Percentiles rank a stretch among this genome's conserved stretches.
Conservation (phyloP, 2,113 vertebrate genomes). For the Rhinoptilus africanus region DNA sequence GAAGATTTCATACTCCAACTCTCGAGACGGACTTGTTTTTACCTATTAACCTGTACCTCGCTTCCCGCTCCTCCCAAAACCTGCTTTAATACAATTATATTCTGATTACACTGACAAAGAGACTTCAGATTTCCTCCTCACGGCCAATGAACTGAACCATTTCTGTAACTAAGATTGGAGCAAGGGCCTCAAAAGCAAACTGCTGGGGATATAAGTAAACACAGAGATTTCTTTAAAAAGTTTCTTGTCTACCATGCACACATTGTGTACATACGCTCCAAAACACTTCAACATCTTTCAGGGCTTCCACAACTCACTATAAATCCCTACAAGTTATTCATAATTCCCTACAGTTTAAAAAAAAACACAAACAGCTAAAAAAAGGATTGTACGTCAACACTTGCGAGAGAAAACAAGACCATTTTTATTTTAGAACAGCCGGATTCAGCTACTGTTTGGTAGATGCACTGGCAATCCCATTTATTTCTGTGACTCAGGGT, state of each 20-base stretch:
- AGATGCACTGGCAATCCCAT: fast-evolving
- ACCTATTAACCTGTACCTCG: background rate
- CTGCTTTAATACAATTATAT: background rate
- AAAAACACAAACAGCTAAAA: background rate
- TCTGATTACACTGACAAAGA: background rate
- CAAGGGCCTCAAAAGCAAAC: background rate
- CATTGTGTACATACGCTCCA: background rate
- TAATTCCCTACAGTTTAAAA: background rate
- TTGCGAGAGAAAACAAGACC: background rate
- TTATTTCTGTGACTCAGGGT: background rate
- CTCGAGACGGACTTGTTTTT: fast-evolving
- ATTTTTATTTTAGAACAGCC: background rate
- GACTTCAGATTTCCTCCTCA: background rate
- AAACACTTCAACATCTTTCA: background rate
- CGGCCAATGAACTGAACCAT: background rate
- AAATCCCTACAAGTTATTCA: background rate
- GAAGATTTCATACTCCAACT: background rate
- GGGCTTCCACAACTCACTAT: background rate
- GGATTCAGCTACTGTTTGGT: background rate
- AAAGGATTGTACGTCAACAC: background rate
- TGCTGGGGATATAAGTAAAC: background rate
- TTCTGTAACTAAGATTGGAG: background rate
- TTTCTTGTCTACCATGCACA: fast-evolving
- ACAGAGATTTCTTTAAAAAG: background rate
- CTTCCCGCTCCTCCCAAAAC: background rate